Evolutionary conservation across 2,797 vertebrate genomes (phyloP).

Genomic region (Bryconaethiops microstoma): DNA sequence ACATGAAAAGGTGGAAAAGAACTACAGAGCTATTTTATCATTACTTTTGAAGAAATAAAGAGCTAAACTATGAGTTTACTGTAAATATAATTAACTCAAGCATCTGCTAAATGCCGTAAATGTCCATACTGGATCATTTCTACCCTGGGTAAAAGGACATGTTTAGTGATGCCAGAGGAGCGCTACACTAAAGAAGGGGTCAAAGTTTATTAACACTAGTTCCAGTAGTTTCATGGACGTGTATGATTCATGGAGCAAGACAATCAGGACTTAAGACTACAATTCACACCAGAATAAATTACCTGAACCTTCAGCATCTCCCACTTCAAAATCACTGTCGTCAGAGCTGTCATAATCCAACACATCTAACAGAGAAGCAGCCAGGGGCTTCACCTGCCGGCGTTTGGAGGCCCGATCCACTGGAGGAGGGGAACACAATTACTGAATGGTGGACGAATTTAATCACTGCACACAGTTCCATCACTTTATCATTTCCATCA

Average conservation of each 20-base stretch:
- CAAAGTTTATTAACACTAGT: not conserved
- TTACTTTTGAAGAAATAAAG: no score
- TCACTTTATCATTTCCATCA: not conserved
- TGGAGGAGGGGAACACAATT: conserved; percentile 59
- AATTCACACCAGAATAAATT: conserved; percentile 51
- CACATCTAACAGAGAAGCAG: conserved; percentile 94
- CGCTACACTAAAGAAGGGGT: not conserved
- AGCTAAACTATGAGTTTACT: no score
- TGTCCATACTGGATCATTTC: no score
- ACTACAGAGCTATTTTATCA: no score
- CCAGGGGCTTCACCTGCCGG: conserved; percentile 97
- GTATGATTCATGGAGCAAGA: no score
- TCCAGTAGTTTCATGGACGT: not conserved
- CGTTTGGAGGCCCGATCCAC: conserved; percentile 98
- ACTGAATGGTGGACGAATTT: not conserved
- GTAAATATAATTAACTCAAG: no score
- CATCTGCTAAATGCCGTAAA: no score
- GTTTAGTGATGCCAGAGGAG: not conserved
- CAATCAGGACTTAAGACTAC: not conserved
- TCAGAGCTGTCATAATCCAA: conserved; percentile 99
- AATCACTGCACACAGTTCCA: not conserved
- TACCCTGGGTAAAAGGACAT: not conserved
- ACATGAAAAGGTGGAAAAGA: no score
- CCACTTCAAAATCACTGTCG: conserved; percentile 99
- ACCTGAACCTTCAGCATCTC: conserved; percentile 98